Evolutionary conservation across 2,113 vertebrate species (phyloP), one percentile per base, ranked within the genome.

Genomic region (Lipophrys pholis): DNA sequence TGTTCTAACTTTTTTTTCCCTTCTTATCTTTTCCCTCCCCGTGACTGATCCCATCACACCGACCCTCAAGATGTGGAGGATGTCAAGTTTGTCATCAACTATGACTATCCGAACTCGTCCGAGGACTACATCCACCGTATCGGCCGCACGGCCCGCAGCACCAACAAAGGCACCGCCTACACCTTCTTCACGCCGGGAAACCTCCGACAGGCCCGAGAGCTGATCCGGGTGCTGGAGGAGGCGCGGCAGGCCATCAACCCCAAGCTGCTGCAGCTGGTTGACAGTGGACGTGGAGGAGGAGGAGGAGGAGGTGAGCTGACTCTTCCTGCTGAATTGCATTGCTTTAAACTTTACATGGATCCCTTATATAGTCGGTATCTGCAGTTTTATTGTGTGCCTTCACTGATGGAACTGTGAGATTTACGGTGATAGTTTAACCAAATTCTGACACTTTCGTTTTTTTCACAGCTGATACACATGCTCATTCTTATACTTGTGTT

Each of bases 51-150:
- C 65, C 45, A 38, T 17, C 21, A n/a, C 50, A 10, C 56, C 38
- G 3, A 43, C 52, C 41, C 30, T 73, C 61, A 93, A 97, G 97
- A 99, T 1, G 97, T 99, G 95, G 97, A 99, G 92, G 97, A 99
- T 67, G 95, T 99, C 83, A 99, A 99, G 93, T 99, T 99, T 93
- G 97, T 99, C 90, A 99, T 99, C 94, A 99, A 99, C 86, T 99
- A 99, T 81, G 97, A 99, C 93, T 99, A 98, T 85, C 97, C 97
- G 78, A 98, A 97, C 94, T 98, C 96, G 62, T 99, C 97, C 0
- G 97, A 98, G 91, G 97, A 99, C 90, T 98, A 99, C 0, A 97
- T 99, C 87, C 97, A 99, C 76, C 95, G 97, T 0, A 99, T 99
- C 61, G 97, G 97, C 58, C 96, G 97, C 48, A 99, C 97, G 0